Percentiles rank a stretch among this genome's conserved stretches.
Evolutionary conservation across 1,140 invertebrate species (phyloP).

Genomic region (Cotesia vestalis): DNA sequence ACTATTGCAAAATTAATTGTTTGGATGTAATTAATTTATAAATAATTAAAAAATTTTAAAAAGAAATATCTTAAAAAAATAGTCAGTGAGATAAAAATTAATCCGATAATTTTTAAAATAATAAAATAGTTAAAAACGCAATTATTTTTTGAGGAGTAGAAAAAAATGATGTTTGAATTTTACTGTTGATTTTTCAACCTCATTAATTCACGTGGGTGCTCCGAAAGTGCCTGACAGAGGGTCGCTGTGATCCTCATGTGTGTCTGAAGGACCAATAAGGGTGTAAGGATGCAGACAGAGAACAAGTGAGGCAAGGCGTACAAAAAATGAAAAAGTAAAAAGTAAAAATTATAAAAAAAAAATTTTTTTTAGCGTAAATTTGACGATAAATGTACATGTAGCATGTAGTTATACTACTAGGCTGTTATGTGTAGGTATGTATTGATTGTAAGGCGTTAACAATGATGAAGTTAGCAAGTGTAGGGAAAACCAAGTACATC

Average conservation of each 20-base stretch:
- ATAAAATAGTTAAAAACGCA: not conserved
- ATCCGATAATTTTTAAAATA: not conserved
- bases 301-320: conserved; percentile 1
- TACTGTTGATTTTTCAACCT: conserved; percentile 13
- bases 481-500: conserved; percentile 10
- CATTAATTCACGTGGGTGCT: conserved; percentile 29
- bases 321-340: not conserved
- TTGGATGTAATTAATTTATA: too few relatives aligned
- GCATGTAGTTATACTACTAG: not conserved
- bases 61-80: too few relatives aligned
- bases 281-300: not conserved
- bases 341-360: not conserved
- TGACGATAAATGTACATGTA: not conserved
- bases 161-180: not conserved
- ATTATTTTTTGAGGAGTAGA: not conserved
- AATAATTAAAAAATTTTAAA: too few relatives aligned
- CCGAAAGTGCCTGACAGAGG: conserved; percentile 7
- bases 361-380: not conserved
- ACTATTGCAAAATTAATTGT: too few relatives aligned
- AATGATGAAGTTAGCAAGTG: not conserved
- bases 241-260: conserved; percentile 2
- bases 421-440: not conserved
- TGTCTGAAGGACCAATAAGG: conserved; percentile 10
- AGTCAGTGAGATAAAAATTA: too few relatives aligned
- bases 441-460: conserved; percentile 20